Evolutionary conservation across 2,888 invertebrate species (phyloP).

Genomic region (Rosalia funebris): DNA sequence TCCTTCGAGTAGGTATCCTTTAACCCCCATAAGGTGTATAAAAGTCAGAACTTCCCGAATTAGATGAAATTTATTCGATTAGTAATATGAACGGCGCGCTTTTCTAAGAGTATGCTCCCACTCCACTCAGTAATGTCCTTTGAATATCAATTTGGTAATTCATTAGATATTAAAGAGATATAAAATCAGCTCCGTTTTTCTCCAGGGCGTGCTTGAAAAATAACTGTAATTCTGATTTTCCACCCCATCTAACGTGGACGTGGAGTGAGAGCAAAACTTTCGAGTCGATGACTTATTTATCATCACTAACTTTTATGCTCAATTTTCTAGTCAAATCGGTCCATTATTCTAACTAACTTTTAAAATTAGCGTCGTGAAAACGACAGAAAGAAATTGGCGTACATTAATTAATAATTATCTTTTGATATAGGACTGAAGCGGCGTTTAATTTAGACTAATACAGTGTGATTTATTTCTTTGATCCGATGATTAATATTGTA

Average conservation of each 20-base stretch:
- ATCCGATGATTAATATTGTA: too few relatives aligned
- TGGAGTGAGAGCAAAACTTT: constrained; percentile 25
- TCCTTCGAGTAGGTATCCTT: too few relatives aligned
- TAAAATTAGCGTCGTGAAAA: not conserved
- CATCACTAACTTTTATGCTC: constrained; percentile 25
- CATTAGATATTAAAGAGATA: constrained; percentile 38
- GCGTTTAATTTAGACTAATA: too few relatives aligned
- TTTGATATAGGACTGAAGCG: not conserved
- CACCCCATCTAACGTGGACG: constrained; percentile 36
- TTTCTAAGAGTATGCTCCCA: too few relatives aligned
- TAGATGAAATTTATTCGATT: too few relatives aligned
- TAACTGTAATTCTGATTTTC: constrained; percentile 38
- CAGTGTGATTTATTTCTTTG: too few relatives aligned
- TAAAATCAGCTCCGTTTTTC: constrained; percentile 34
- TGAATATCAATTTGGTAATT: constrained; percentile 40
- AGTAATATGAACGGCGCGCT: too few relatives aligned
- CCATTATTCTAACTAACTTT: constrained; percentile 8
- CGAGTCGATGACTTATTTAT: constrained; percentile 37
- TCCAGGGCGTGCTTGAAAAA: constrained; percentile 39
- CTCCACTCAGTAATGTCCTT: constrained; percentile 21
- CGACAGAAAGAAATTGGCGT: not conserved
- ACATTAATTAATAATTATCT: not conserved
- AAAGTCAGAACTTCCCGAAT: too few relatives aligned
- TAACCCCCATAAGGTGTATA: too few relatives aligned
- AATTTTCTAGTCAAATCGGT: constrained; percentile 22